Base-by-base conservation (phyloP, 1,140 invertebrate species). In the Subanguina moxae region DNA sequence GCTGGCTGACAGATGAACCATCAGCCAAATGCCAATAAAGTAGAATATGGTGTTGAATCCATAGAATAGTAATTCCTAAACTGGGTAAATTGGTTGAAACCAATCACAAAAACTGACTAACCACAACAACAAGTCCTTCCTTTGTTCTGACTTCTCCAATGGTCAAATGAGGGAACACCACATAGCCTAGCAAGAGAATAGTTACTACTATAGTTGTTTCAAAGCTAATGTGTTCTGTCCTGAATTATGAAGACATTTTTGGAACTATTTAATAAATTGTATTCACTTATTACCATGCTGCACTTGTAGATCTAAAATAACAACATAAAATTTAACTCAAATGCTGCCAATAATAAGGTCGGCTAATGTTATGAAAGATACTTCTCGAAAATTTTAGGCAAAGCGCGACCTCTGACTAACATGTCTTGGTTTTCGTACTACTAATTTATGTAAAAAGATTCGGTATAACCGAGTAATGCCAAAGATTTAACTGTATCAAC, bases 181-280 rank as follows among this genome's bases (percentile, higher is more conserved):
- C 78, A 63, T 82, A 82, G 25, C 78, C 77, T n/a, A 82, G 59
- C 17, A 82, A 62, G 19, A 82, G 63, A 13, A 61, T 64, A 58
- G 61, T 45, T 21, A 82, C 78, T 25, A 82, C 70, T 11, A 82
- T 57, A 45, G 82, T 74, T 19, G 74, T 73, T 67, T 82, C 80
- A 59, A 82, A 82, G 15, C 80, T 67, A 45, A 82, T 82, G 64
- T 82, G 80, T 59, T 82, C 80, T 32, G 78, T 74, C 80, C 32
- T 38, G 32, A 38, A 38, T 38, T 38, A 38, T 38, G 3, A 38
- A 38, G n/a, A n/a, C n/a, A n/a, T n/a, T n/a, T n/a, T n/a, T n/a
- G n/a, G n/a, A n/a, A n/a, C n/a, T n/a, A n/a, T n/a, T n/a, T n/a
- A n/a, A n/a, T n/a, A n/a, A n/a, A n/a, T n/a, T n/a, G n/a, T n/a